Percentiles rank a stretch among this genome's conserved stretches.
Conservation (phyloP, 1,140 invertebrate species). For the Neodiprion lecontei region DNA sequence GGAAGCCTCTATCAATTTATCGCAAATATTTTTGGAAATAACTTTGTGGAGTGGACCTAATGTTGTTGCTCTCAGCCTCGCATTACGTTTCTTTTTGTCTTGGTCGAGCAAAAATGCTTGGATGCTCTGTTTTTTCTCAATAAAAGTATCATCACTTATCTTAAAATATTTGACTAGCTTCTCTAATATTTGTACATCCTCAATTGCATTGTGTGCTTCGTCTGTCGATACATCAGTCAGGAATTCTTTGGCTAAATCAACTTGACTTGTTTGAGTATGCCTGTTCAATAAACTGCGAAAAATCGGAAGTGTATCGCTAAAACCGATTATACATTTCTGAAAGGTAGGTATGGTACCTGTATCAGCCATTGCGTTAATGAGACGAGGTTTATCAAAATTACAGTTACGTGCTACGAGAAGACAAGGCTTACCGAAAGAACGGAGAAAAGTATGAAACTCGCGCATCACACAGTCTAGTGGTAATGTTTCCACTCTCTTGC, state of each 20-base stretch:
- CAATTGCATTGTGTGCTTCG: slow-evolving; percentile 23
- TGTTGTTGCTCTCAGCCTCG: slow-evolving; percentile 11
- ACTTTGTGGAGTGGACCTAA: slow-evolving; percentile 15
- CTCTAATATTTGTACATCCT: slow-evolving; percentile 21
- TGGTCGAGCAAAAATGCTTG: not conserved
- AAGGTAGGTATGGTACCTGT: slow-evolving; percentile 12
- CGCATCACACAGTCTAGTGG: slow-evolving; percentile 20
- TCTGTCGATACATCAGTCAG: slow-evolving; percentile 19
- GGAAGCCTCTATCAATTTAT: slow-evolving; percentile 10
- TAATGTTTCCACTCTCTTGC: slow-evolving; percentile 21
- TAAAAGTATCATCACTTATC: slow-evolving; percentile 5
- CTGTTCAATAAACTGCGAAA: slow-evolving; percentile 18
- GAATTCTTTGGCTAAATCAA: slow-evolving; percentile 24
- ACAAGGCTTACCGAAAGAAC: slow-evolving; percentile 24
- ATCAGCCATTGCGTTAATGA: slow-evolving; percentile 21
- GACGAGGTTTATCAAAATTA: slow-evolving; percentile 27
- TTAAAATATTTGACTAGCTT: slow-evolving; percentile 24
- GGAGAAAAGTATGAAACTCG: slow-evolving; percentile 23
- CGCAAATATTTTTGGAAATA: slow-evolving; percentile 15
- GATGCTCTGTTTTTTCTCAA: slow-evolving; percentile 8
- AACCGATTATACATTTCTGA: slow-evolving; percentile 15
- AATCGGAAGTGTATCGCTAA: slow-evolving; percentile 23
- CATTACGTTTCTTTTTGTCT: slow-evolving; percentile 16
- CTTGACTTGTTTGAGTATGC: slow-evolving; percentile 13
- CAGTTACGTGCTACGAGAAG: slow-evolving; percentile 30